A percentile compares a stretch with the other conserved stretches of the same genome.
phyloP scores from a whole-genome alignment of 2,888 invertebrate genomes.

The Agrilus cyanescens region DNA sequence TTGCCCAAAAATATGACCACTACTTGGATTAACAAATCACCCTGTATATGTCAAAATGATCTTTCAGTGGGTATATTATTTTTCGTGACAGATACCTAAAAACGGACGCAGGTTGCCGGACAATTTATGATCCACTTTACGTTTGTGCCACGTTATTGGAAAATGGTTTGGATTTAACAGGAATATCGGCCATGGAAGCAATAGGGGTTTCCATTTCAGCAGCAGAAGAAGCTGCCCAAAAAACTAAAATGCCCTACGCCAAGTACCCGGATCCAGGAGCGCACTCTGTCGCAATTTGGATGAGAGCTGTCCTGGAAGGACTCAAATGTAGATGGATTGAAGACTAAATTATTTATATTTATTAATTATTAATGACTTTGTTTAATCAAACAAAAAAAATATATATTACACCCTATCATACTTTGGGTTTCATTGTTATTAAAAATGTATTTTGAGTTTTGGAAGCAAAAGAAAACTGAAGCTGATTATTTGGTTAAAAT shows the following conservation, averaged over 20 bases:
- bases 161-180: slow-evolving; percentile 16
- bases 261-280: slow-evolving; percentile 47
- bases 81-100: slow-evolving; percentile 52
- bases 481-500: too few species aligned
- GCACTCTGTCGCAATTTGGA: slow-evolving; percentile 45
- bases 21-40: too few species aligned
- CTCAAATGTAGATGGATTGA: slow-evolving; percentile 28
- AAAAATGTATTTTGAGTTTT: too few species aligned
- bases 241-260: slow-evolving; percentile 15
- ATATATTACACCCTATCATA: too few species aligned
- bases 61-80: not conserved
- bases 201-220: slow-evolving; percentile 31
- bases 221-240: slow-evolving; percentile 30
- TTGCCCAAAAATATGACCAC: too few species aligned
- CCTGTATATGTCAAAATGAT: not conserved
- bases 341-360: not conserved
- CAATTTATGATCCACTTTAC: slow-evolving; percentile 44
- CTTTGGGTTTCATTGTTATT: too few species aligned
- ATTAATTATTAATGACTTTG: too few species aligned
- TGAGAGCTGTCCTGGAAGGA: slow-evolving; percentile 41
- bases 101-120: slow-evolving; percentile 49
- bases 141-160: slow-evolving; percentile 22
- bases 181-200: slow-evolving; percentile 23
- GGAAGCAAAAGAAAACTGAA: too few species aligned
- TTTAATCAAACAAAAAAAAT: too few species aligned